phyloP scores from a whole-genome alignment of 2,888 invertebrate genomes.

The Drosophila eohydei region DNA sequence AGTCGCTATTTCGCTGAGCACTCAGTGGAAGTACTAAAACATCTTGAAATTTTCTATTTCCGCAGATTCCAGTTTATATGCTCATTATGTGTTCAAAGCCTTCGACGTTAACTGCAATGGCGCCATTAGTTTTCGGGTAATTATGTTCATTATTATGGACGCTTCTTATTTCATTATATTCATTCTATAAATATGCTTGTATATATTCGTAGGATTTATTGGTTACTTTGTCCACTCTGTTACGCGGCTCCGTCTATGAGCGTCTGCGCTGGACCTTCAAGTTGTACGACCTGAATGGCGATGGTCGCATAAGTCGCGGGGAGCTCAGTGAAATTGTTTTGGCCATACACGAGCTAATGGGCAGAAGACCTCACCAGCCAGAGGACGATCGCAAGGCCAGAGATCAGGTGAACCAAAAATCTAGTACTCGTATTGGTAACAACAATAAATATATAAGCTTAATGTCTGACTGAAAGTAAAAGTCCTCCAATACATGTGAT shows the following conservation, averaged over 20 bases:
- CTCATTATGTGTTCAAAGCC: slow-evolving; percentile 99
- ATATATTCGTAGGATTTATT: slow-evolving; percentile 91
- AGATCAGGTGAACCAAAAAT: slow-evolving; percentile 88
- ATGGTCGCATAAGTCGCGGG: slow-evolving; percentile 96
- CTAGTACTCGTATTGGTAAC: not conserved
- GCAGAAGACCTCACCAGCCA: slow-evolving; percentile 90
- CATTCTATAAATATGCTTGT: not conserved
- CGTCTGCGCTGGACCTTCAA: slow-evolving; percentile 98
- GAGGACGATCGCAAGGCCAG: slow-evolving; percentile 93
- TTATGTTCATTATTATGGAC: slow-evolving; percentile 28
- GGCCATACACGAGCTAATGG: slow-evolving; percentile 97
- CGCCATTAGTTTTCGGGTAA: slow-evolving; percentile 98
- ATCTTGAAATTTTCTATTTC: slow-evolving; percentile 51
- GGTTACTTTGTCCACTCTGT: slow-evolving; percentile 95
- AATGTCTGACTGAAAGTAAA: no score
- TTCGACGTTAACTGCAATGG: slow-evolving; percentile 99
- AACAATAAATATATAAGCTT: no score
- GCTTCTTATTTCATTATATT: not conserved
- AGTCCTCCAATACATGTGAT: no score
- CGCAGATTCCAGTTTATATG: slow-evolving; percentile 97
- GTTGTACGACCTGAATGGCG: slow-evolving; percentile 97
- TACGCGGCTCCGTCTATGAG: slow-evolving; percentile 97
- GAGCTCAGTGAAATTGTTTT: slow-evolving; percentile 95
- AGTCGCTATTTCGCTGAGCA: not conserved
- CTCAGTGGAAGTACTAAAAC: slow-evolving; percentile 17